Conservation (phyloP, 2,113 vertebrate species). For the Caloenas nicobarica region DNA sequence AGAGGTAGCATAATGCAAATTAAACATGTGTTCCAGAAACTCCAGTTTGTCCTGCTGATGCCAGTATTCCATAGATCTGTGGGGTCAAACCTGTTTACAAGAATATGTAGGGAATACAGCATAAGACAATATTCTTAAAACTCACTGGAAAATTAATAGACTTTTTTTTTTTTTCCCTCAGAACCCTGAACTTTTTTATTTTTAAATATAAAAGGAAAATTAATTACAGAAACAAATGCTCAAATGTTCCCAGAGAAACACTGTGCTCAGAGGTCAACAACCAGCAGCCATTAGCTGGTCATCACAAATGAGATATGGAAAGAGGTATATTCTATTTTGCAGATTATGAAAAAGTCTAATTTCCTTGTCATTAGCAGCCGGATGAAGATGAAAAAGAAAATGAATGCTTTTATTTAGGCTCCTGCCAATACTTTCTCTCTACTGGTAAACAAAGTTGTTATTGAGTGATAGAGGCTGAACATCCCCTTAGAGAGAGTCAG, state of each 20-base stretch:
- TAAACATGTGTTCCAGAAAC: background rate
- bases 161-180: background rate
- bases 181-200: background rate
- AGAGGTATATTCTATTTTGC: background rate
- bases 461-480: constrained; percentile 1
- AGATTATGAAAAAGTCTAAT: background rate
- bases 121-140: background rate
- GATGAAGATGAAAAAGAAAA: constrained; percentile 16
- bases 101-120: background rate
- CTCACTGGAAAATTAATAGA: background rate
- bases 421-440: constrained; percentile 10
- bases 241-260: background rate
- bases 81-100: background rate
- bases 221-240: background rate
- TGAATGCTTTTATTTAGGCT: constrained; percentile 11
- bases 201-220: background rate
- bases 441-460: constrained; percentile 4
- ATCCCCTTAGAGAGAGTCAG: background rate
- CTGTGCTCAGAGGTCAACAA: background rate
- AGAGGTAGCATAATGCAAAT: background rate
- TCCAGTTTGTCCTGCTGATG: background rate
- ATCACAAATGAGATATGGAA: background rate
- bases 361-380: background rate
- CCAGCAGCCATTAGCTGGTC: background rate
- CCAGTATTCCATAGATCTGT: background rate